Conservation (phyloP, 2,797 vertebrate species). For the Rhincodon typus region DNA sequence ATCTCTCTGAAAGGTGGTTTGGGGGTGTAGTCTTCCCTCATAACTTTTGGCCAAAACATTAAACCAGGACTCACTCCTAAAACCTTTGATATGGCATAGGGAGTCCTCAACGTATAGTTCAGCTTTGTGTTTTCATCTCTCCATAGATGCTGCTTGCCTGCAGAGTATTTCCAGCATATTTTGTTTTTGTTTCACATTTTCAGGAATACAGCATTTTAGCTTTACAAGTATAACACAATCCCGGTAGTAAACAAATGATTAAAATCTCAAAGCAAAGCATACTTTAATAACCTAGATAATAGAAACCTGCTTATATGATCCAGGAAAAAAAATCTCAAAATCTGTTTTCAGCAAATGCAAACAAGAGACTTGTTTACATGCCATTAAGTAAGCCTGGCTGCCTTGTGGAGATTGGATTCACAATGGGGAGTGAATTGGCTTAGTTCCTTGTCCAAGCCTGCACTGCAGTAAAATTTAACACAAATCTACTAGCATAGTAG, state of each 20-base stretch:
- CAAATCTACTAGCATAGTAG: not conserved
- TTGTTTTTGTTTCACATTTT: not conserved
- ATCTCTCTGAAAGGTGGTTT: too few species aligned
- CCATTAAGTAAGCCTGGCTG: not conserved
- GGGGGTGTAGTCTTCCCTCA: too few species aligned
- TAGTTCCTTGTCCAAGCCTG: not conserved
- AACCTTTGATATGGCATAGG: too few species aligned
- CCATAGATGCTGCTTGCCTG: not conserved
- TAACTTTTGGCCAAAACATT: too few species aligned
- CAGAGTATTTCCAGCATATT: not conserved
- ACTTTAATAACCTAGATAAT: not conserved
- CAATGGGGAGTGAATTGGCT: not conserved
- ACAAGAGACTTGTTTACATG: not conserved
- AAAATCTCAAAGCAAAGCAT: not conserved
- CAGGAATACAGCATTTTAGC: not conserved
- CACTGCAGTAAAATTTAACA: not conserved
- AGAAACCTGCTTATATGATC: not conserved
- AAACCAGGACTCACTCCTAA: too few species aligned
- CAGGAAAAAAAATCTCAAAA: not conserved
- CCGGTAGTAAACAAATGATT: not conserved
- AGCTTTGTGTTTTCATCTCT: not conserved
- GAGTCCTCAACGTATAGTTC: not conserved
- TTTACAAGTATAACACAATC: not conserved
- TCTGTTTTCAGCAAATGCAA: not conserved
- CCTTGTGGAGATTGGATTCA: not conserved